Evolutionary conservation across 2,797 vertebrate genomes (phyloP).

Genomic region (Pelodytes ibericus): DNA sequence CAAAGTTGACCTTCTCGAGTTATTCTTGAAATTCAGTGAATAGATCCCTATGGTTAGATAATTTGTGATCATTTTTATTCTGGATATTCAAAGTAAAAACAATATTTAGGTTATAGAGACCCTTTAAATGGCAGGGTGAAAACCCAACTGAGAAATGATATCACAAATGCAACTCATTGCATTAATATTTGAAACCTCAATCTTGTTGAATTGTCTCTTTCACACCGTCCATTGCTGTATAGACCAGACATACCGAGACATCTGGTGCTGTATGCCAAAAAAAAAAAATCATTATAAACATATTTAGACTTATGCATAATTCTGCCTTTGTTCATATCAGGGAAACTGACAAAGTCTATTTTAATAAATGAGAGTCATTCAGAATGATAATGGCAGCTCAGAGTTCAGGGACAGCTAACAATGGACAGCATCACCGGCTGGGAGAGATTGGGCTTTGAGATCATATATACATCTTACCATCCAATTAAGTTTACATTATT

Average conservation of each 20-base stretch:
- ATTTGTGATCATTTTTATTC: no score
- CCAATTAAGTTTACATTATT: conserved; percentile 27
- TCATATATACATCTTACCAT: not conserved
- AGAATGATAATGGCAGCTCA: not conserved
- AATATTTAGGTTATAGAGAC: no score
- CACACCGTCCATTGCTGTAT: not conserved
- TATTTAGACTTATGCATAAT: not conserved
- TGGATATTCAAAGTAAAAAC: no score
- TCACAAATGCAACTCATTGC: no score
- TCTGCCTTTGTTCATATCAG: conserved; percentile 31
- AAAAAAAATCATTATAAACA: conserved; percentile 1
- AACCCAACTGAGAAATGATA: no score
- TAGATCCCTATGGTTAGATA: no score
- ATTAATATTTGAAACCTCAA: no score
- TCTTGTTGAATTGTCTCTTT: no score
- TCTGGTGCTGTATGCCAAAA: not conserved
- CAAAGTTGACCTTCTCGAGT: no score
- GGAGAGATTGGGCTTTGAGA: conserved; percentile 11
- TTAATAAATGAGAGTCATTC: conserved; percentile 9
- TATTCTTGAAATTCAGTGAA: no score
- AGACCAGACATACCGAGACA: not conserved
- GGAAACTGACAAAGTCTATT: conserved; percentile 25
- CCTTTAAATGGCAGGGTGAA: no score
- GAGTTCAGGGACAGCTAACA: conserved; percentile 4
- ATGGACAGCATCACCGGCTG: not conserved